A percentile compares a stretch with the other conserved stretches of the same genome.
phyloP scores from a whole-genome alignment of 2,113 vertebrate genomes.

The Cebus imitator region DNA sequence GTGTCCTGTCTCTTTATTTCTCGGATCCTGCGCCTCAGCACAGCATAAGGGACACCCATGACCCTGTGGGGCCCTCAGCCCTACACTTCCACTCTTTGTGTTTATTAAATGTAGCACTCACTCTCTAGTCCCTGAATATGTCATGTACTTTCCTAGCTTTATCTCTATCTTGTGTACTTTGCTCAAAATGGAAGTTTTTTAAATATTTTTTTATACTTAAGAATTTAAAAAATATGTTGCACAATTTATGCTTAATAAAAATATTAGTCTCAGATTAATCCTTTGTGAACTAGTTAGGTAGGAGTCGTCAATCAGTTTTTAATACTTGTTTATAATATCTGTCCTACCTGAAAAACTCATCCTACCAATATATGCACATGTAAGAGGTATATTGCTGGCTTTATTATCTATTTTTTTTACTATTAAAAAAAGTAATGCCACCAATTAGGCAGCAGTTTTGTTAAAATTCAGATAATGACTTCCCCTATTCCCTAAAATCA shows the following conservation, averaged over 20 bases:
- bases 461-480: neutral
- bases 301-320: neutral
- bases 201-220: neutral
- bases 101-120: neutral
- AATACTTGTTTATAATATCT: neutral
- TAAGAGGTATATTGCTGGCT: constrained; percentile 18
- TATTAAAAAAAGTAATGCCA: neutral
- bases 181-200: neutral
- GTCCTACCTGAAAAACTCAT: neutral
- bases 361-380: neutral
- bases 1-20: no score
- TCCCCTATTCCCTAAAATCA: neutral
- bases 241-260: neutral
- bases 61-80: no score
- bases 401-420: neutral
- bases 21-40: no score
- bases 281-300: neutral
- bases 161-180: neutral
- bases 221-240: neutral
- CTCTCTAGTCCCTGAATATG: neutral
- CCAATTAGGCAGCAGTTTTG: neutral
- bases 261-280: neutral
- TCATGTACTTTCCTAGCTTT: neutral
- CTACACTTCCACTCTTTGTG: neutral
- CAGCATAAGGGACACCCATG: no score